phyloP scores from a whole-genome alignment of 2,797 vertebrate species.

The Apogon hyalosoma region DNA sequence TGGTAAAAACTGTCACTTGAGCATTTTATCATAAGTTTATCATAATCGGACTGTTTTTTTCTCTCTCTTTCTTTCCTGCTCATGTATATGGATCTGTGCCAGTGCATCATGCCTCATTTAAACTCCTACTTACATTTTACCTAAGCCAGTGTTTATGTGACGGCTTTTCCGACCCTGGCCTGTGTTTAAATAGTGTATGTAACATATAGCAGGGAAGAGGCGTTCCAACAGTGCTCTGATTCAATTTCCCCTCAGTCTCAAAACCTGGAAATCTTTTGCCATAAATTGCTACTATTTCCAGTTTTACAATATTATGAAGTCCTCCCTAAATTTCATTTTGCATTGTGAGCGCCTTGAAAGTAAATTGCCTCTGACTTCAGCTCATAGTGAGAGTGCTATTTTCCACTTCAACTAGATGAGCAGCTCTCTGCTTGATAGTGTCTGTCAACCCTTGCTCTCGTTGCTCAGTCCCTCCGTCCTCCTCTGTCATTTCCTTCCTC shows the following conservation, averaged over 20 bases:
- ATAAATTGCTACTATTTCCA: not conserved
- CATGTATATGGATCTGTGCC: constrained; percentile 8
- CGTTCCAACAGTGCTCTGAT: not conserved
- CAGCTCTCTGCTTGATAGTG: constrained; percentile 17
- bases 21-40: constrained; percentile 34
- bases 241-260: not conserved
- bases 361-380: constrained; percentile 2
- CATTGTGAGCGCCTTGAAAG: constrained; percentile 6
- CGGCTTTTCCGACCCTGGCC: constrained; percentile 10
- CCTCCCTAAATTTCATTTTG: constrained; percentile 1
- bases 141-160: constrained; percentile 45
- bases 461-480: constrained; percentile 46
- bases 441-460: constrained; percentile 45
- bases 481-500: constrained; percentile 52
- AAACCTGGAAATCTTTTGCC: not conserved
- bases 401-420: constrained; percentile 47
- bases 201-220: not conserved
- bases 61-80: not conserved
- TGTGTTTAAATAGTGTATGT: constrained; percentile 8
- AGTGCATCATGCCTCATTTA: constrained; percentile 21
- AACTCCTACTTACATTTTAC: constrained; percentile 22
- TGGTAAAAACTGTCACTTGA: constrained; percentile 41
- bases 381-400: constrained; percentile 20
- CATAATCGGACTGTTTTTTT: constrained; percentile 16
- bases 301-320: not conserved